These are phyloP conservation scores for Eupeodes corollae DNA, from an alignment of 1,140 invertebrate species.

Conservation along the genomic window DNA sequence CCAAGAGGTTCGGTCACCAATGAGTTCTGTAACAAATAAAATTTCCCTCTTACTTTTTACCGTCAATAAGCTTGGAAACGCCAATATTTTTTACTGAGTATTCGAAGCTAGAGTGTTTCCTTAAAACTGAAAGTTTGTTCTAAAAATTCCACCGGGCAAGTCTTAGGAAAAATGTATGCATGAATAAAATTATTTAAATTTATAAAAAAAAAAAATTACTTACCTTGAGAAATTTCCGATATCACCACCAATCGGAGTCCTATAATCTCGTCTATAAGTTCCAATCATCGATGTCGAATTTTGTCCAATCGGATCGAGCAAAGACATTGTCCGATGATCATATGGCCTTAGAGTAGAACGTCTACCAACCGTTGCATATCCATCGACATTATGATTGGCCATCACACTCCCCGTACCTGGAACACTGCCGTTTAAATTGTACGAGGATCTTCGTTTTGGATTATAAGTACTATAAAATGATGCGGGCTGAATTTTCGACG, in stretches of 20 bases:
- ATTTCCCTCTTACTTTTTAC: no score
- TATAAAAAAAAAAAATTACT: conserved; percentile 2
- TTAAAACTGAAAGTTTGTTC: no score
- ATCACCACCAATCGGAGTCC: neutral
- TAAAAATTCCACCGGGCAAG: no score
- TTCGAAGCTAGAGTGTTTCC: no score
- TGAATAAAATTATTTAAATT: neutral
- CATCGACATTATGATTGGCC: conserved; percentile 13
- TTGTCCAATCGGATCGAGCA: conserved; percentile 17
- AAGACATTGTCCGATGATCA: conserved; percentile 32
- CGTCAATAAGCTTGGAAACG: no score
- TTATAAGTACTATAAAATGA: conserved; percentile 32
- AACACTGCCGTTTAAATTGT: conserved; percentile 24
- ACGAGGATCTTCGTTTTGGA: conserved; percentile 32
- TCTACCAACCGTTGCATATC: conserved; percentile 33
- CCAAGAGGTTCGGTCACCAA: no score
- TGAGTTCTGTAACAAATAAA: no score
- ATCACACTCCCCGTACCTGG: conserved; percentile 7
- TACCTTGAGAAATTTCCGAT: conserved; percentile 24
- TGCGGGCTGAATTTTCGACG: neutral
- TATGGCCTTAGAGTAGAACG: conserved; percentile 23
- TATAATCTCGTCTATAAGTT: neutral
- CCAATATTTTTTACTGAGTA: no score
- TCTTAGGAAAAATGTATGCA: no score
- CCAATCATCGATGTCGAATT: neutral